Base-by-base conservation (phyloP, 2,113 vertebrate genomes). In the Microtus oregoni region DNA sequence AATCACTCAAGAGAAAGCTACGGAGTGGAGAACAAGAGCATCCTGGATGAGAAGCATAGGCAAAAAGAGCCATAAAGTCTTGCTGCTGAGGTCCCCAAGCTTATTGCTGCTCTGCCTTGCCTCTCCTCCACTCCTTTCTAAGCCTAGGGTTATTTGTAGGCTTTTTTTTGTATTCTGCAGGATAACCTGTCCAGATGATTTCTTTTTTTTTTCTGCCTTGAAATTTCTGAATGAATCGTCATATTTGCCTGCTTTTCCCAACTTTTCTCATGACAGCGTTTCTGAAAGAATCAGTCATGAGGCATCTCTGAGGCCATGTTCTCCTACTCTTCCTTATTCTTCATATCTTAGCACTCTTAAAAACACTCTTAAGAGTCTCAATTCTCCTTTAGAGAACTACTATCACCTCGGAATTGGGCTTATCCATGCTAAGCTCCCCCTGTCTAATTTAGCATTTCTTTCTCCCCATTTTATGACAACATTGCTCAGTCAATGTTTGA, bases 331-430 rank as follows among this genome's bases (percentile, higher is more conserved):
- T 96, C 58, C 58, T 61, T n/a, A 73, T 28, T 89, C 78, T 95
- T 77, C 61, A 55, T 35, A 22, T 92, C n/a, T n/a, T n/a, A n/a
- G n/a, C n/a, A n/a, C n/a, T n/a, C n/a, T n/a, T n/a, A n/a, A n/a
- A n/a, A n/a, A n/a, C n/a, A n/a, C n/a, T n/a, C n/a, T n/a, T 94
- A 72, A 94, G 50, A 90, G 79, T 92, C 88, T 86, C 55, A 12
- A 70, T 79, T 65, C 30, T 87, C 28, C 10, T 50, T 90, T 79
- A 70, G 38, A 32, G 75, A 92, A 26, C 52, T 35, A 13, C n/a
- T n/a, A n/a, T n/a, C n/a, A n/a, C 55, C 28, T 47, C 30, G 1
- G 58, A 83, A 35, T 41, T 87, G 22, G 41, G 47, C 30, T 94
- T 94, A 55, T 87, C 68, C 4, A 61, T 28, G 90, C 79, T 73